Conservation (phyloP, 2,113 vertebrate genomes). For the Hippoglossus stenolepis region DNA sequence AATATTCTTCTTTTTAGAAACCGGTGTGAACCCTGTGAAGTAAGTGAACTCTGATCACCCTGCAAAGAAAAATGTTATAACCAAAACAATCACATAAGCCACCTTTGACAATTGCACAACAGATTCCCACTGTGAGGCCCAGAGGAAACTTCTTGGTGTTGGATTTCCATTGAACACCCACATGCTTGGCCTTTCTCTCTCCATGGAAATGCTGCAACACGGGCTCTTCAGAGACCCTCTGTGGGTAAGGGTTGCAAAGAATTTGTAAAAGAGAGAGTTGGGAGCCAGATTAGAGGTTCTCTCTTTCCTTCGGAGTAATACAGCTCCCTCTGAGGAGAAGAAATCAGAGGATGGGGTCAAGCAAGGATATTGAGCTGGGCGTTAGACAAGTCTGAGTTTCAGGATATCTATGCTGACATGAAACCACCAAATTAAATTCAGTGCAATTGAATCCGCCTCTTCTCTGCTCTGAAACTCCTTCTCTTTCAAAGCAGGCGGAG, state of each 20-base stretch:
- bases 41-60: constrained; percentile 37
- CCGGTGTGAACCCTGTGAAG: constrained; percentile 15
- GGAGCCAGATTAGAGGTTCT: constrained; percentile 55
- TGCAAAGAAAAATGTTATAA: constrained; percentile 49
- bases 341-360: constrained; percentile 70
- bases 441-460: constrained; percentile 73
- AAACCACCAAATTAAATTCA: constrained; percentile 83
- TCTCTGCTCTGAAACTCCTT: constrained; percentile 57
- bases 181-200: constrained; percentile 58
- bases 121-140: constrained; percentile 51
- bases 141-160: constrained; percentile 41
- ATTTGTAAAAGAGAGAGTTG: constrained; percentile 48
- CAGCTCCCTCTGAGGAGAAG: constrained; percentile 59
- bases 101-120: constrained; percentile 56
- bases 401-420: constrained; percentile 79
- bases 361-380: constrained; percentile 73
- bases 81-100: constrained; percentile 60
- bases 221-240: constrained; percentile 53
- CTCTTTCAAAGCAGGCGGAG: constrained; percentile 58
- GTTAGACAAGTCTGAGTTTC: constrained; percentile 78
- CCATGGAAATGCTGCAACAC: constrained; percentile 41
- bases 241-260: constrained; percentile 47
- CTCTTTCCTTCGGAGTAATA: constrained; percentile 60
- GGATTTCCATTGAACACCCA: constrained; percentile 67
- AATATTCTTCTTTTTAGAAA: constrained; percentile 33